Percentiles rank a stretch among this genome's conserved stretches.
phyloP scores from a whole-genome alignment of 2,888 invertebrate species.

The Pseudococcus jackbeardsleyi region DNA sequence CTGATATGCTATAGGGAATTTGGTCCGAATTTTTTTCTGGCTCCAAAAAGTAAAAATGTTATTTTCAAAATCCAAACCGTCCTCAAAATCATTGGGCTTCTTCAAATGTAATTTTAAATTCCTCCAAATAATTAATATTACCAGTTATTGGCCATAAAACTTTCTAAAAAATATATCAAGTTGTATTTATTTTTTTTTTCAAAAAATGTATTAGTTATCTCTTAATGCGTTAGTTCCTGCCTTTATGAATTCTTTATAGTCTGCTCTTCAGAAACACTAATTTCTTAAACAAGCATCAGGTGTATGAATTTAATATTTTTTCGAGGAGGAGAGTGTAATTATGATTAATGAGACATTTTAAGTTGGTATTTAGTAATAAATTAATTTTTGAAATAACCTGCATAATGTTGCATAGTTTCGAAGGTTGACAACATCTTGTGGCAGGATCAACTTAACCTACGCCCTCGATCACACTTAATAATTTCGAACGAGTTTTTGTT shows the following conservation, averaged over 20 bases:
- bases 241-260: neutral
- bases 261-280: neutral
- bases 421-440: slow-evolving; percentile 46
- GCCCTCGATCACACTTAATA: neutral
- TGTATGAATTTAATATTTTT: slow-evolving; percentile 4
- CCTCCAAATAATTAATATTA: no score
- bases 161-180: no score
- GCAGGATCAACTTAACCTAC: neutral
- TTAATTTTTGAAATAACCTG: slow-evolving; percentile 53
- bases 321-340: neutral
- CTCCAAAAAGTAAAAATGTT: no score
- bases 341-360: slow-evolving; percentile 53
- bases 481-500: neutral
- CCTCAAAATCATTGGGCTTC: no score
- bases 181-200: no score
- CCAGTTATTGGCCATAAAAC: no score
- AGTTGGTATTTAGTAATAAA: slow-evolving; percentile 52
- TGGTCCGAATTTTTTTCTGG: no score
- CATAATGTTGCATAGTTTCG: slow-evolving; percentile 29
- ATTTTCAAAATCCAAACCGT: no score
- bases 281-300: slow-evolving; percentile 41
- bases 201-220: no score
- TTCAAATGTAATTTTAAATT: no score
- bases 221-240: neutral
- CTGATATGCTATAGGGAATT: no score